A percentile compares a stretch with the other conserved stretches of the same genome.
Conservation (phyloP, 2,113 vertebrate genomes). For the Brevimyrus niger region DNA sequence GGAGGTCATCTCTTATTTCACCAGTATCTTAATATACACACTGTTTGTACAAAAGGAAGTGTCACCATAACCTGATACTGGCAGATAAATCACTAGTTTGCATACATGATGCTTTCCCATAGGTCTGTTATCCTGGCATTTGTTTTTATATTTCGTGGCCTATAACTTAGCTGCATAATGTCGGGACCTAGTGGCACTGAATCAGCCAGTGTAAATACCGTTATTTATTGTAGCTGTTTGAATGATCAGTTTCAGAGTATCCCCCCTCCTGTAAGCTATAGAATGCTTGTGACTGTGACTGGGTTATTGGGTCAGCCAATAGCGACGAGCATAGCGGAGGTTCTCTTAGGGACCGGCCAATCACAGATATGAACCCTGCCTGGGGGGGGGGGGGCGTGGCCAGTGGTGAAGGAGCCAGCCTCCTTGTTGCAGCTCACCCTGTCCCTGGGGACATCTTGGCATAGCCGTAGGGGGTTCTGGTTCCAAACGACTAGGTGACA, state of each 20-base stretch:
- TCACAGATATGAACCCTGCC: conserved; percentile 55
- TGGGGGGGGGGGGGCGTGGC: too few relatives aligned
- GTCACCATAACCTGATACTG: background rate
- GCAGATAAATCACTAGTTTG: background rate
- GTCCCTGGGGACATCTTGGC: conserved; percentile 80
- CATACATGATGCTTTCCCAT: background rate
- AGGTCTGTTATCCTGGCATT: background rate
- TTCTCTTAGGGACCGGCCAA: conserved; percentile 70
- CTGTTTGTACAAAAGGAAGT: background rate
- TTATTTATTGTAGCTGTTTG: background rate
- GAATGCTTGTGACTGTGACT: conserved; percentile 40
- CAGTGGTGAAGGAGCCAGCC: conserved; percentile 53
- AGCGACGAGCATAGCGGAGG: conserved; percentile 55
- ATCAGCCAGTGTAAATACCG: background rate
- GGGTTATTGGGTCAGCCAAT: background rate
- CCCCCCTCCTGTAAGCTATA: background rate
- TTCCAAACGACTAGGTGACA: conserved; percentile 59
- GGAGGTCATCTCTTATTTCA: background rate
- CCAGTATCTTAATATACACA: background rate
- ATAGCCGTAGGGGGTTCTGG: conserved; percentile 83
- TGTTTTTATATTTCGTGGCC: background rate
- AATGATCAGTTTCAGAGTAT: background rate
- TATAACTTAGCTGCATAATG: background rate
- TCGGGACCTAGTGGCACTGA: background rate
- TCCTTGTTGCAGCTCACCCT: conserved; percentile 69